Evolutionary conservation across 2,888 invertebrate species (phyloP), one percentile per base, ranked within the genome.

Genomic region (Octodonta nipae): DNA sequence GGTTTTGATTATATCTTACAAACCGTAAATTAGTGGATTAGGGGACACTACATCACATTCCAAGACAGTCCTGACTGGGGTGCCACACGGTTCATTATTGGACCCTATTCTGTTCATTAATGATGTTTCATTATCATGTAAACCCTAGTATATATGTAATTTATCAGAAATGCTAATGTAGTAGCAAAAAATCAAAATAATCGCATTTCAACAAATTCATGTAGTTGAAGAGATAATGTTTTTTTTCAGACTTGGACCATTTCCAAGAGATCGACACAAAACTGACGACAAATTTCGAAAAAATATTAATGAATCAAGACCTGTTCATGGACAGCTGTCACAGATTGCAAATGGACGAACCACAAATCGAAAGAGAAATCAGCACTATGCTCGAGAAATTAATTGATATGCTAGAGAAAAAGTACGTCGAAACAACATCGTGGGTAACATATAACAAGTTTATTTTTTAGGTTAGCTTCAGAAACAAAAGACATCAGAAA

Each of bases 311-410:
- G 15, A 68, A 70, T 3, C 76, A 78, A 52, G 72, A 74, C 43
- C 62, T 67, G 32, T 77, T 78, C 54, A 61, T 75, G 28, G 73
- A 76, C 52, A 75, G 74, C 11, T 78, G 78, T 51, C 70, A 75
- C 43, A 60, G 72, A 15, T 68, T 75, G 26, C 78, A 78, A 51
- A 68, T 69, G 46, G 73, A 75, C 44, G 75, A 76, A 46, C 70
- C 75, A 1, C 63, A 66, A 36, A 53, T 70, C 15, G 70, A 70
- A 44, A 66, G 66, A 13, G 68, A 73, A 47, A 70, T 78, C 15
- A 70, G 74, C 13, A 65, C 69, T 35, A 66, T 75, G 15, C 57
- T 78, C 31, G 72, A 74, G 42, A 73, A 69, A 58, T 61, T 77
- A 25, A 65, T 76, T 22, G 71, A 74, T 47, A 68, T 70, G 10